A percentile compares a stretch with the other conserved stretches of the same genome.
Conservation (phyloP, 2,888 invertebrate species). For the Lepidocyrtinus sp. region DNA sequence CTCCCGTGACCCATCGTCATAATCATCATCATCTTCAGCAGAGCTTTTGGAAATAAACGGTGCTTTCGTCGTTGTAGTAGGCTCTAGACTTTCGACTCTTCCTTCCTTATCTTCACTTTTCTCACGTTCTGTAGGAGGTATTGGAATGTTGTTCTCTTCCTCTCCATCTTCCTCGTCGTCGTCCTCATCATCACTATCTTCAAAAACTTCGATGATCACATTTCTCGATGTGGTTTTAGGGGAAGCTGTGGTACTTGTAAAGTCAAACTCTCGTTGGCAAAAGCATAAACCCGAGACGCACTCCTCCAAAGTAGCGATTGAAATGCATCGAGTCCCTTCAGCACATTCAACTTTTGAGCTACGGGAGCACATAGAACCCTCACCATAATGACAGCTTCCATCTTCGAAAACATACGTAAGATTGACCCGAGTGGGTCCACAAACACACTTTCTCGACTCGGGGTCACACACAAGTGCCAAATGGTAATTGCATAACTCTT, state of each 20-base stretch:
- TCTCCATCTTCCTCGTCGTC: constrained; percentile 23
- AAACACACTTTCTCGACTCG: constrained; percentile 43
- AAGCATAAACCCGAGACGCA: constrained; percentile 39
- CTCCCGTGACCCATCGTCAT: constrained; percentile 33
- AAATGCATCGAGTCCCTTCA: constrained; percentile 28
- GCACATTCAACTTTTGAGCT: constrained; percentile 43
- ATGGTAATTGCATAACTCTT: constrained; percentile 50
- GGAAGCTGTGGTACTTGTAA: constrained; percentile 24
- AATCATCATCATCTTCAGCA: constrained; percentile 48
- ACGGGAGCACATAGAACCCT: constrained; percentile 47
- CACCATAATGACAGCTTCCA: constrained; percentile 34
- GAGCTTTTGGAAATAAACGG: constrained; percentile 23
- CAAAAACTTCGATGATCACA: constrained; percentile 29
- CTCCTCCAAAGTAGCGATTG: constrained; percentile 32
- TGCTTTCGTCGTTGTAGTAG: constrained; percentile 9
- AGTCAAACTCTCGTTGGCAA: constrained; percentile 40
- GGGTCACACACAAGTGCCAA: constrained; percentile 42
- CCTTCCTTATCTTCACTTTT: background rate
- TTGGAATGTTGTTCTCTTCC: constrained; percentile 20
- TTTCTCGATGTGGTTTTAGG: constrained; percentile 12
- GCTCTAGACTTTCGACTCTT: constrained; percentile 5
- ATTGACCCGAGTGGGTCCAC: constrained; percentile 45
- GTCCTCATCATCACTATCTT: constrained; percentile 26
- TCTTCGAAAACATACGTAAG: constrained; percentile 36
- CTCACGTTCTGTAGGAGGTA: background rate